Base-by-base conservation (phyloP, 2,888 invertebrate genomes). In the Leistus spinibarbis region DNA sequence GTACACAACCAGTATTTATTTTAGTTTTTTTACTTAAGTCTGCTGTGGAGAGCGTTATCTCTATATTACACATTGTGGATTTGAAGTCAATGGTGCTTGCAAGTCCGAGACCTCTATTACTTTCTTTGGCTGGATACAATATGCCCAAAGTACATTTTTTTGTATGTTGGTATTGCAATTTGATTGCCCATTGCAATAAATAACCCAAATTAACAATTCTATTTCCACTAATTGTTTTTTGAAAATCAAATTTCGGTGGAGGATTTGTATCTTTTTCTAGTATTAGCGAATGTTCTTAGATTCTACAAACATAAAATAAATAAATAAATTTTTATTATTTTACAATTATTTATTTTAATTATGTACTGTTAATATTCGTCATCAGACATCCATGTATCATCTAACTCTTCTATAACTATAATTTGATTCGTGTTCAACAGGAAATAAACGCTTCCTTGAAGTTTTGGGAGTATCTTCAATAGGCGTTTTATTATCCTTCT, bases 81-180 rank as follows among this genome's bases (percentile, higher is more conserved):
- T 20, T 27, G 20, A 66, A 66, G 40, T 66, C 66, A 16, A 66
- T 66, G 2, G 20, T 13, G 5, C 53, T 66, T 3, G 17, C 19
- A 19, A 66, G 17, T 3, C 66, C 66, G 13, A 66, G 20, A 40
- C 66, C 66, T 7, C 66, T 27, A n/a, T 7, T 66, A 16, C 20
- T 66, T 53, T 66, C 66, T 9, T 19, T 27, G n/a, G 54, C 22
- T 22, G 60, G 57, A 57, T 69, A 69, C 40, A 69, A 20, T 13
- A 20, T 17, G 10, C 66, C 54, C 3, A 9, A 66, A 53, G 66
- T 40, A 53, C 54, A 66, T 16, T 4, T 66, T 66, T 53, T 53
- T 66, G 65, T 9, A 53, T 66, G 66, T 54, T 66, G 40, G 13
- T 66, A 66, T 66, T 66, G 27, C 3, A 66, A 13, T 53, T 53